Conservation (phyloP, 2,888 invertebrate genomes). For the Rhagium mordax region DNA sequence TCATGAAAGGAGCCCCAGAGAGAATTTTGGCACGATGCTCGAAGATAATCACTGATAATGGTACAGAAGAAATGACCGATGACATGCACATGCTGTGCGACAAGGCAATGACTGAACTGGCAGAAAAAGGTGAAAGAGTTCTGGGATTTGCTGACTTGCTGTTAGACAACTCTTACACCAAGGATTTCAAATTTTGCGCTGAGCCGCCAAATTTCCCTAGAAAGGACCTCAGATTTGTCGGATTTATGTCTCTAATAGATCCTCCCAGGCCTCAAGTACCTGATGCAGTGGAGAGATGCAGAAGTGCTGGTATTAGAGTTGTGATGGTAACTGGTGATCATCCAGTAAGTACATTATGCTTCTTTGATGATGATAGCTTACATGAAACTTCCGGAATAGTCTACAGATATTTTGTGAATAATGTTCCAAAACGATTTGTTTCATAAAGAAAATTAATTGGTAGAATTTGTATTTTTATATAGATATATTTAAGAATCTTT, state of each 20-base stretch:
- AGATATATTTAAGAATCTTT: no score
- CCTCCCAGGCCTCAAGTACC: constrained; percentile 79
- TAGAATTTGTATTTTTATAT: no score
- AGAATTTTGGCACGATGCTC: constrained; percentile 79
- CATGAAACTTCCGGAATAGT: no score
- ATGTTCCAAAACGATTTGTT: no score
- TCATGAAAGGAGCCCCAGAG: constrained; percentile 86
- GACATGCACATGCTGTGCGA: constrained; percentile 75
- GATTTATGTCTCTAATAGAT: constrained; percentile 78
- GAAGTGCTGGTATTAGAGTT: constrained; percentile 85
- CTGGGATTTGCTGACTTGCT: constrained; percentile 83
- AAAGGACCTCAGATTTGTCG: constrained; percentile 76
- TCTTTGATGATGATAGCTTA: no score
- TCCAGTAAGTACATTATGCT: constrained; percentile 74
- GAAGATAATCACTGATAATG: constrained; percentile 74
- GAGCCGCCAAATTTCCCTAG: constrained; percentile 81
- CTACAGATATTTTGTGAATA: no score
- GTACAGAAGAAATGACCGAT: constrained; percentile 72
- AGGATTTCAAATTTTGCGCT: constrained; percentile 75
- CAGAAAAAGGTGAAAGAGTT: constrained; percentile 86
- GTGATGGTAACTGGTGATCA: constrained; percentile 90
- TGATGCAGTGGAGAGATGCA: constrained; percentile 79
- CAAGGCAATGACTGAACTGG: constrained; percentile 84
- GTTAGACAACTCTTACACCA: constrained; percentile 72
- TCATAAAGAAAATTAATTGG: no score